Base-by-base conservation (phyloP, 2,113 vertebrate genomes). In the Pyxicephalus adspersus region DNA sequence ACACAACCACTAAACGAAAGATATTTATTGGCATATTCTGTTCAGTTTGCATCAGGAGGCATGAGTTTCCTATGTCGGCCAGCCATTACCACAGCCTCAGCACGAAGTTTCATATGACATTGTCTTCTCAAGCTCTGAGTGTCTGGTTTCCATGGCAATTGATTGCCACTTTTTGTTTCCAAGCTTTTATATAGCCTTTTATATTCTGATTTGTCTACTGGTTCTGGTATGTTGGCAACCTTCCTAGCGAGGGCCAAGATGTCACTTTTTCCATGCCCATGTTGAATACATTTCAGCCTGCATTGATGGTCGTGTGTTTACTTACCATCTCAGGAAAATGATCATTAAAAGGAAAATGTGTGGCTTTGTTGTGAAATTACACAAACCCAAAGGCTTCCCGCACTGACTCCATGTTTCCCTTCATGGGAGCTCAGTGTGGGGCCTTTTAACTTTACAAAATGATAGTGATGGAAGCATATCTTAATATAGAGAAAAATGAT, bases 201-300 rank as follows among this genome's bases (percentile, higher is more conserved):
- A 64, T 77, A 52, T 64, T 77, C 61, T 77, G 60, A 64, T 52
- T 20, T 65, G 60, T 22, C 38, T 23, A 31, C 23, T 17, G 50
- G 20, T 77, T 77, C 63, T 78, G 76, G 50, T 66, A 66, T 57
- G 26, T 78, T 78, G 63, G 76, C 76, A 78, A 57, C 11, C 29
- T 65, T 78, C 64, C 76, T 78, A 64, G 64, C 57, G 23, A 13
- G 63, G 60, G 25, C 76, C 25, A n/a, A 55, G 16, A 64, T 77
- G 63, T 65, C 34, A n/a, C 61, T 77, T 45, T 54, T 28, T 7
- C 51, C 28, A 17, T 64, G 64, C 50, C 51, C 64, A 55, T 38
- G 64, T n/a, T 55, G 63, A 78, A 78, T 78, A 54, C 51, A 45
- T 57, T 78, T 66, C 29, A 67, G 63, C 22, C 20, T 55, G 61